These are phyloP conservation scores for Schizopygopsis malacanthus DNA, from an alignment of 2,797 vertebrate genomes.

Conservation along the genomic window DNA sequence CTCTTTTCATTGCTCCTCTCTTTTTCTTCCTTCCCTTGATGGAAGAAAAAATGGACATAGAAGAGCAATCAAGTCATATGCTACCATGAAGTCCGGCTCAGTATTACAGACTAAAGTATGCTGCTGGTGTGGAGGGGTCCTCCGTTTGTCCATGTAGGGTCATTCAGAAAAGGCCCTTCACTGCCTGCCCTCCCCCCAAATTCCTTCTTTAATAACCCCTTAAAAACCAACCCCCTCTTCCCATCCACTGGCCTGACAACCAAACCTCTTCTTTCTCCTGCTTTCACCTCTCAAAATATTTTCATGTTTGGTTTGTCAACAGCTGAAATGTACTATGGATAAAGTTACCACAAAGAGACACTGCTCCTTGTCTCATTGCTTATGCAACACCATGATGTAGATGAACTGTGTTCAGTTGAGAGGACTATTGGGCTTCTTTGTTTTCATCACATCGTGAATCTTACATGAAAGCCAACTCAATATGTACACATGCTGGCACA, in stretches of 20 bases:
- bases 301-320: constrained; percentile 61
- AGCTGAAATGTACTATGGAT: constrained; percentile 32
- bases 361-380: background rate
- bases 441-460: constrained; percentile 2
- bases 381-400: background rate
- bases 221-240: constrained; percentile 54
- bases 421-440: constrained; percentile 15
- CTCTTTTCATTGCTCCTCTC: constrained; percentile 74
- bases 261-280: constrained; percentile 54
- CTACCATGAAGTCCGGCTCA: background rate
- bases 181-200: constrained; percentile 62
- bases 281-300: constrained; percentile 57
- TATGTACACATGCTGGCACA: background rate
- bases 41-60: constrained; percentile 28
- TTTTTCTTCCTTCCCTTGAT: constrained; percentile 60
- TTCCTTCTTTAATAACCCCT: constrained; percentile 59
- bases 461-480: background rate
- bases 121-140: constrained; percentile 1
- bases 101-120: background rate
- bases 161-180: constrained; percentile 58
- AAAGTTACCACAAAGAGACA: constrained; percentile 14
- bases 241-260: constrained; percentile 1
- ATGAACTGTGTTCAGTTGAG: background rate
- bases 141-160: constrained; percentile 26
- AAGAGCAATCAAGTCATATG: constrained; percentile 20